Percentiles rank a stretch among this genome's conserved stretches.
Conservation (phyloP, 2,113 vertebrate species). For the Pagrus major region DNA sequence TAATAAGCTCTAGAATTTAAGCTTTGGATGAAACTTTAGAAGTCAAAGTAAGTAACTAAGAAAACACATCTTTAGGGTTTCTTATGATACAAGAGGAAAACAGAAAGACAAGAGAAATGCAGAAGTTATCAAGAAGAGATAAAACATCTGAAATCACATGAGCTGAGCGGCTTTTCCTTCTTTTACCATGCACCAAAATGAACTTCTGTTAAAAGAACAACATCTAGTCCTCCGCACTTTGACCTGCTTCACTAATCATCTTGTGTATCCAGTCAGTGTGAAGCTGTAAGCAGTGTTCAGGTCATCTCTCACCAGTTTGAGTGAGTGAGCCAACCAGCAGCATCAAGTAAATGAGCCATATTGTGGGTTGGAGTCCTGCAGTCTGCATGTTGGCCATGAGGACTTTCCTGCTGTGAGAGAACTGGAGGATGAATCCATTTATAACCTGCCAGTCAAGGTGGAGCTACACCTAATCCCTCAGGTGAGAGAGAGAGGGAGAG, state of each 20-base stretch:
- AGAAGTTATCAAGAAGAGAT: not conserved
- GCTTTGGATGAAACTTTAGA: not conserved
- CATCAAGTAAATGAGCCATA: constrained; percentile 46
- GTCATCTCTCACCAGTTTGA: constrained; percentile 53
- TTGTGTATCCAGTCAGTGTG: not conserved
- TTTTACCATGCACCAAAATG: not conserved
- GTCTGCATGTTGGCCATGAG: constrained; percentile 59
- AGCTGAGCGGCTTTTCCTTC: not conserved
- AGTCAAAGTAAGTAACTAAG: not conserved
- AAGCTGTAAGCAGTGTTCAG: not conserved
- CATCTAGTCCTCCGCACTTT: not conserved
- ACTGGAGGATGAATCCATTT: constrained; percentile 34
- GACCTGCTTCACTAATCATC: not conserved
- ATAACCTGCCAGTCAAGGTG: constrained; percentile 58
- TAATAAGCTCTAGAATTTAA: not conserved
- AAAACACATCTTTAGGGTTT: not conserved
- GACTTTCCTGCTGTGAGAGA: constrained; percentile 36
- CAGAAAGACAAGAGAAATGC: not conserved
- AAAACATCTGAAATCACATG: not conserved
- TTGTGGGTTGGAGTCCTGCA: not conserved
- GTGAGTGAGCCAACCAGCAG: constrained; percentile 41
- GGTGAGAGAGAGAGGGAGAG: not conserved
- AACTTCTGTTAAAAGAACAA: not conserved
- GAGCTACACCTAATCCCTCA: constrained; percentile 11
- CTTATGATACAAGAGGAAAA: not conserved